phyloP scores from a whole-genome alignment of 2,888 invertebrate species.

The Caenorhabditis macrosperma region DNA sequence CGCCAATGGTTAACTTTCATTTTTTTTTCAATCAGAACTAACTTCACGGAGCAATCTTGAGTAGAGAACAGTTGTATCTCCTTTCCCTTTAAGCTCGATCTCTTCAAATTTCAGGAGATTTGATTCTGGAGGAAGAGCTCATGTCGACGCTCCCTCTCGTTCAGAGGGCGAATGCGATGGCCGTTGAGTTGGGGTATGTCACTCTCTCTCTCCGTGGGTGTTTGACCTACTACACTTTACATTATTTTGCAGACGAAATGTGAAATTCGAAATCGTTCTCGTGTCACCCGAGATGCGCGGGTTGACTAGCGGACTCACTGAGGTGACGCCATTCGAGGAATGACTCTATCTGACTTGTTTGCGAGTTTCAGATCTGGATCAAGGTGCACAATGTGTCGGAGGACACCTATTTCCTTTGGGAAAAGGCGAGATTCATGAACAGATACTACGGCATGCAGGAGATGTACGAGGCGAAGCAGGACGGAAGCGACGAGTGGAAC shows the following conservation, averaged over 20 bases:
- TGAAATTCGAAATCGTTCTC: constrained; percentile 83
- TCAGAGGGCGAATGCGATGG: constrained; percentile 83
- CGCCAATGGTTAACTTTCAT: neutral
- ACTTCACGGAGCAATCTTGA: too few relatives aligned
- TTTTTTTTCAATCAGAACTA: too few relatives aligned
- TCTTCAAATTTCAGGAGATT: constrained; percentile 65
- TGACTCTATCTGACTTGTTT: neutral
- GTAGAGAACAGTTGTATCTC: too few relatives aligned
- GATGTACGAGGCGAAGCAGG: constrained; percentile 83
- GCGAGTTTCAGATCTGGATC: constrained; percentile 81
- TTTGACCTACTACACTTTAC: constrained; percentile 7
- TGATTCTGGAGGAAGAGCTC: constrained; percentile 83
- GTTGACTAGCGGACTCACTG: constrained; percentile 81
- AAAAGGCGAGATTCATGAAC: constrained; percentile 82
- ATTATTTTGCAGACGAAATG: constrained; percentile 79
- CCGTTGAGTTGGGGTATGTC: constrained; percentile 82
- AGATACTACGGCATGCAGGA: constrained; percentile 83
- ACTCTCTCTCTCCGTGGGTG: neutral
- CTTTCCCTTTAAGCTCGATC: too few relatives aligned
- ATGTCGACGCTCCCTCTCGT: constrained; percentile 83
- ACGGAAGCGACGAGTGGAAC: constrained; percentile 82
- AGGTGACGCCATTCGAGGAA: constrained; percentile 80
- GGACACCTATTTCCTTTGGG: constrained; percentile 83
- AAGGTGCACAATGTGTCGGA: constrained; percentile 82
- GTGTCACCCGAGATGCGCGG: constrained; percentile 83